Percentiles rank a stretch among this genome's conserved stretches.
Conservation (phyloP, 2,888 invertebrate genomes). For the Trichopoda pennipes region DNA sequence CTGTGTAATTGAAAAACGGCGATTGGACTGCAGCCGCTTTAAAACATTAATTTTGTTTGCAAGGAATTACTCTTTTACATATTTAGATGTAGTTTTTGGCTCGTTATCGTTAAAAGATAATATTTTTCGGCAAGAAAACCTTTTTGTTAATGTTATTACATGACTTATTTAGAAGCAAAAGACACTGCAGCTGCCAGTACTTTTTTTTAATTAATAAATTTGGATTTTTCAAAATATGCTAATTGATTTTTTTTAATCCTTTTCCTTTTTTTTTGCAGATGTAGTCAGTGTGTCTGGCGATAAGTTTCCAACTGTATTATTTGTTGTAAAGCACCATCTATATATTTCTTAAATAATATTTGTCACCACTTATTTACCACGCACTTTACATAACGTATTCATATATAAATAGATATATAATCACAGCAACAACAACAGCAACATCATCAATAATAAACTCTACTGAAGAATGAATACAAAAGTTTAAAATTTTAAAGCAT, state of each 20-base stretch:
- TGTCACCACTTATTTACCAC: conserved; percentile 63
- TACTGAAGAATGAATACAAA: background rate
- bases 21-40: too few relatives aligned
- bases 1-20: too few relatives aligned
- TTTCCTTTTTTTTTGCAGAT: conserved; percentile 82
- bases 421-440: conserved; percentile 34
- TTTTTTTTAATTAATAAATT: conserved; percentile 13
- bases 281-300: conserved; percentile 94
- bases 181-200: too few relatives aligned
- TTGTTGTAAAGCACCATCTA: conserved; percentile 65
- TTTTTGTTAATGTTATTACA: too few relatives aligned
- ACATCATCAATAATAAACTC: conserved; percentile 20
- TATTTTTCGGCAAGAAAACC: too few relatives aligned
- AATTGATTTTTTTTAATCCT: conserved; percentile 68
- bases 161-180: too few relatives aligned
- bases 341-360: conserved; percentile 47
- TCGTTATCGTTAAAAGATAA: too few relatives aligned
- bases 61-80: too few relatives aligned
- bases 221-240: background rate
- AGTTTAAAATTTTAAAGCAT: background rate
- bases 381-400: conserved; percentile 62
- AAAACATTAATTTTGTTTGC: too few relatives aligned
- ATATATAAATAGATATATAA: conserved; percentile 37
- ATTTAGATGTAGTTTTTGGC: too few relatives aligned
- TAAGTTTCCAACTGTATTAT: conserved; percentile 81